phyloP scores from a whole-genome alignment of 2,797 vertebrate species.

The Kryptopterus vitreolus region DNA sequence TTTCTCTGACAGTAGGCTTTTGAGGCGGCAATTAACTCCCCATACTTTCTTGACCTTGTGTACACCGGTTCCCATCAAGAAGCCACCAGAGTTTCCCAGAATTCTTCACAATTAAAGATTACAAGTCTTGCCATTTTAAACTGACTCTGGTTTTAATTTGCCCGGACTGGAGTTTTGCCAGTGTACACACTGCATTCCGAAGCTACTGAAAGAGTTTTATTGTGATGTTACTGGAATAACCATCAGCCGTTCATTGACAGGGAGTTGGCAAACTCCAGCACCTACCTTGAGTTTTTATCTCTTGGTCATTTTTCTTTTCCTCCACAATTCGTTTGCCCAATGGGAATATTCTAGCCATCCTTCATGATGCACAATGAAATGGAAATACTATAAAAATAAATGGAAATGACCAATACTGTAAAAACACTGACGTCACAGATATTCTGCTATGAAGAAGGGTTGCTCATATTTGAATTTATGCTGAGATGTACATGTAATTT shows the following conservation, averaged over 20 bases:
- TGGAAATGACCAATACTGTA: not conserved
- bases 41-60: conserved; percentile 33
- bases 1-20: conserved; percentile 40
- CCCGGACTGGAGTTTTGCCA: conserved; percentile 10
- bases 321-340: not conserved
- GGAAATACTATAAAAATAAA: not conserved
- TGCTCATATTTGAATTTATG: not conserved
- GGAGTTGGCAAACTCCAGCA: not conserved
- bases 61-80: conserved; percentile 18
- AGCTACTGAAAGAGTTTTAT: conserved; percentile 27
- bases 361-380: not conserved
- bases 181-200: conserved; percentile 35
- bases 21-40: conserved; percentile 47
- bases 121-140: conserved; percentile 29
- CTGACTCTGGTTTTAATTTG: conserved; percentile 39
- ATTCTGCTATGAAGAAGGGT: not conserved
- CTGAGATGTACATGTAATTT: conserved; percentile 15
- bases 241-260: conserved; percentile 1
- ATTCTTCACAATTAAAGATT: conserved; percentile 29
- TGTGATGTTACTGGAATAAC: conserved; percentile 27
- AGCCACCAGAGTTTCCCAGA: conserved; percentile 20
- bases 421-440: not conserved
- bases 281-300: not conserved
- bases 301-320: not conserved
- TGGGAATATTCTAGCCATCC: not conserved